phyloP scores from a whole-genome alignment of 1,140 invertebrate species.

The Macrostomum lignano region DNA sequence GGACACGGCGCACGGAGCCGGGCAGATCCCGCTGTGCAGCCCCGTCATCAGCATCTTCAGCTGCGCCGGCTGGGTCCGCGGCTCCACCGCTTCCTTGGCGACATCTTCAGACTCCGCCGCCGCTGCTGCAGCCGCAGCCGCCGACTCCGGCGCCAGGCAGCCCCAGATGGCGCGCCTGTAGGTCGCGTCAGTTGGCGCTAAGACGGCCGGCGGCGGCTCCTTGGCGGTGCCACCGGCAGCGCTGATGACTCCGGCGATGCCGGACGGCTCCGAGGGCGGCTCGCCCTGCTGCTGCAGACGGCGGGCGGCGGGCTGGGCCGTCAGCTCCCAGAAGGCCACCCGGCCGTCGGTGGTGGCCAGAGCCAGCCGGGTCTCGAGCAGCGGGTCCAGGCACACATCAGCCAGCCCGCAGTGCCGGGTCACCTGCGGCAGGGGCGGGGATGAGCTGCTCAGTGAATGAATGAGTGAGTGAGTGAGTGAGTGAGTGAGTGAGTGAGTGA shows the following conservation, averaged over 20 bases:
- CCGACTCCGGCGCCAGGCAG: too few relatives aligned
- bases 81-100: slow-evolving; percentile 4
- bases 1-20: slow-evolving; percentile 30
- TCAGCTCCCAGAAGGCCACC: slow-evolving; percentile 31
- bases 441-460: slow-evolving; percentile 1
- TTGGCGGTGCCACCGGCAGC: too few relatives aligned
- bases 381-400: slow-evolving; percentile 30
- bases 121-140: too few relatives aligned
- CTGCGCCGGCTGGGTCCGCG: slow-evolving; percentile 9
- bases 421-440: slow-evolving; percentile 22
- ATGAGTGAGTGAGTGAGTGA: slow-evolving; percentile 4
- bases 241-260: too few relatives aligned
- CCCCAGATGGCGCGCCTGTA: too few relatives aligned
- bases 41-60: slow-evolving; percentile 30
- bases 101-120: not conserved
- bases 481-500: slow-evolving; percentile 7
- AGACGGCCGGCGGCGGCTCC: too few relatives aligned
- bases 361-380: slow-evolving; percentile 30
- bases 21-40: slow-evolving; percentile 24
- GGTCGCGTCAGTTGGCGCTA: too few relatives aligned
- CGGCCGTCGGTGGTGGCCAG: slow-evolving; percentile 32
- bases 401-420: slow-evolving; percentile 32
- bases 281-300: too few relatives aligned
- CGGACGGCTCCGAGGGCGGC: too few relatives aligned
- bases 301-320: too few relatives aligned